Evolutionary conservation across 2,797 vertebrate genomes (phyloP).

Genomic region (Neosilurus mollespiculum): DNA sequence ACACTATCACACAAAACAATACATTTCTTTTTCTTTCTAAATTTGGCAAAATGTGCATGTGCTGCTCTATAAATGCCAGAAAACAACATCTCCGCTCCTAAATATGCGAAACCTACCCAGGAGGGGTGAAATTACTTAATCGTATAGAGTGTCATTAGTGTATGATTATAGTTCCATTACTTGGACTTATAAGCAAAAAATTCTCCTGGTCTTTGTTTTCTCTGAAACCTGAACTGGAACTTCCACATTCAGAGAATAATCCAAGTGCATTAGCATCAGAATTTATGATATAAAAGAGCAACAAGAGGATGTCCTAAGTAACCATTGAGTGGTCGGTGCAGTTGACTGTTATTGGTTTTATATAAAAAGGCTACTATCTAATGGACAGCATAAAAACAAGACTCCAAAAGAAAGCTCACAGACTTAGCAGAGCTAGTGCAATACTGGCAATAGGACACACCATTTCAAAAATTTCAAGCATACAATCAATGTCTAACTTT

Average conservation of each 20-base stretch:
- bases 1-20: background rate
- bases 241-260: background rate
- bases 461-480: background rate
- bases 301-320: background rate
- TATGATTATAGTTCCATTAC: background rate
- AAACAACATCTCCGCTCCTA: background rate
- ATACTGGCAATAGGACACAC: background rate
- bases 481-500: background rate
- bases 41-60: too few relatives aligned
- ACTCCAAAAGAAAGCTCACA: background rate
- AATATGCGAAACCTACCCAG: background rate
- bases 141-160: background rate
- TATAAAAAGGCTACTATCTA: constrained; percentile 9
- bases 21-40: background rate
- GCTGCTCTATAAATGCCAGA: background rate
- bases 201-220: background rate
- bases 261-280: constrained; percentile 11
- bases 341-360: background rate
- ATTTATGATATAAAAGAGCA: constrained; percentile 1
- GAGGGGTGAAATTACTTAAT: background rate
- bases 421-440: background rate
- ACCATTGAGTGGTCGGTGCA: background rate
- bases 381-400: background rate
- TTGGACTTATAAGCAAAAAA: background rate
- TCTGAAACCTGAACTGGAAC: background rate